phyloP scores from a whole-genome alignment of 92 coral and sea anemone species.

The Zoanthus sociatus region DNA sequence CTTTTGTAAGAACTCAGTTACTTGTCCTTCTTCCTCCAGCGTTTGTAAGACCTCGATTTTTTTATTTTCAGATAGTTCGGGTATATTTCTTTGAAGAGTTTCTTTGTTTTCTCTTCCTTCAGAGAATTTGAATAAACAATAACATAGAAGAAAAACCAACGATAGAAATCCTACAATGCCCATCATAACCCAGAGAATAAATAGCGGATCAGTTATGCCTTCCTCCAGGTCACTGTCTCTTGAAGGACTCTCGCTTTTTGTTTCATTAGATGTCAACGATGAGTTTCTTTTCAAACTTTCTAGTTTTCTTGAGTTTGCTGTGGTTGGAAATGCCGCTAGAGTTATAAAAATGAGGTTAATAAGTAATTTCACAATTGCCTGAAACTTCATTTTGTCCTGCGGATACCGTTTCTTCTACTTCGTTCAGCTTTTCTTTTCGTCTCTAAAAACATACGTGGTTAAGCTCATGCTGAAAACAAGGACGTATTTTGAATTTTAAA shows the following conservation, averaged over 20 bases:
- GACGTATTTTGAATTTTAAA: neutral
- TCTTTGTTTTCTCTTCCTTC: constrained; percentile 15
- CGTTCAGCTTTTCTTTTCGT: neutral
- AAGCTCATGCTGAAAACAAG: neutral
- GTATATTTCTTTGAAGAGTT: neutral
- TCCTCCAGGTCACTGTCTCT: neutral
- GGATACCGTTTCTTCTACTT: neutral
- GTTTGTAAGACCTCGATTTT: constrained; percentile 16
- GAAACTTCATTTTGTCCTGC: neutral
- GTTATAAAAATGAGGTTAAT: neutral
- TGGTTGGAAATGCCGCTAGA: neutral
- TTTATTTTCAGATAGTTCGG: constrained; percentile 3
- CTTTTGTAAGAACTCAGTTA: constrained; percentile 38
- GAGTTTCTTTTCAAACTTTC: neutral
- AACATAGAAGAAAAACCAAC: neutral
- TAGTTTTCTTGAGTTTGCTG: neutral
- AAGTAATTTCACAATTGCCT: neutral
- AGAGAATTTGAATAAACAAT: constrained; percentile 33
- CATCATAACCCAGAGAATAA: constrained; percentile 14
- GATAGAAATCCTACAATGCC: constrained; percentile 22
- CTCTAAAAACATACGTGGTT: neutral
- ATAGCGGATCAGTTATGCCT: constrained; percentile 13
- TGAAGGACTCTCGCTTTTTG: neutral
- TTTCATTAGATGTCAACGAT: neutral
- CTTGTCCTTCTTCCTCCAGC: constrained; percentile 45